Evolutionary conservation across 1,140 invertebrate species (phyloP), one percentile per base, ranked within the genome.

Genomic region (Tigriopus japonicus): DNA sequence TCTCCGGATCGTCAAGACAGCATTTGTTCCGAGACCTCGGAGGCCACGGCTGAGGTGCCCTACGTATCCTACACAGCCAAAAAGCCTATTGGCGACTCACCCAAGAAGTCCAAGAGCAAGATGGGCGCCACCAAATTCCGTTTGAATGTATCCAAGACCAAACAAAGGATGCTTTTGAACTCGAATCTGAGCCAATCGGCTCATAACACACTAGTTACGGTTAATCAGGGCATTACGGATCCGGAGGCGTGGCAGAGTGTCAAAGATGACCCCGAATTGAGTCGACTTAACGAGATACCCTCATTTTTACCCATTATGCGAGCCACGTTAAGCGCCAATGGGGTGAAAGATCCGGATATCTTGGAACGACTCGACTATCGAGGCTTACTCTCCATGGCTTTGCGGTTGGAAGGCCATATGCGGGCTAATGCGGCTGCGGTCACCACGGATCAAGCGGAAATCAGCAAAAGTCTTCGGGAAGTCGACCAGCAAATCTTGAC

Each of bases 41-140:
- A 49, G 45, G 45, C 84, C 0, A 86, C 88, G 70, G 83, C 84
- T 0, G 90, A 95, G 70, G 76, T 94, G 61, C 90, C 91, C 0
- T 96, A 94, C 68, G 89, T 94, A 67, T 91, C 89, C 0, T 94
- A 92, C 64, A 92, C 88, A 0, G 85, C 90, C 1, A 91, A 91
- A 69, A 76, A 86, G 63, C 88, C 89, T 13, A 93, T 93, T 63
- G 87, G 86, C 65, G 81, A 49, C 21, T 49, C 45, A 6, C 45
- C 45, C 21, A 49, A 49, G 45, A 49, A 49, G 45, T 2, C n/a
- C 45, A 49, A 21, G n/a, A 49, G 45, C 45, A 17, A 15, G 21
- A 17, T 21, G 2, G 10, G 45, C 45, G 21, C n/a, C n/a, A 17
- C n/a, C 45, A 15, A 21, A 49, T 49, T 49, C 45, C 21, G n/a